These are phyloP conservation scores for Arenaria interpres DNA, from an alignment of 2,113 vertebrate species.

Conservation along the genomic window DNA sequence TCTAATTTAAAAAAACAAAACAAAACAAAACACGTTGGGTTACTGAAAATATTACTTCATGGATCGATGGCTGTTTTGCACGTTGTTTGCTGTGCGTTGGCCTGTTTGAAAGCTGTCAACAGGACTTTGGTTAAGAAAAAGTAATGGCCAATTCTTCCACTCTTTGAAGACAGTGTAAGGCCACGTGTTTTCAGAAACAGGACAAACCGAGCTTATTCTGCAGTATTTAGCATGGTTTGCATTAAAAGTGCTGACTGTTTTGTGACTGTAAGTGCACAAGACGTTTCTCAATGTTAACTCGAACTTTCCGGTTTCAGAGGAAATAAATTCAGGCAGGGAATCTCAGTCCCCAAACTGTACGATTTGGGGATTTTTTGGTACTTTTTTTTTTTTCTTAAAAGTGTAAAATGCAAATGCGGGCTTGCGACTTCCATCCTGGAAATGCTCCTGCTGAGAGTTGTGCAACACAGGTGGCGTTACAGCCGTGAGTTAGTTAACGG, in stretches of 20 bases:
- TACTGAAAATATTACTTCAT: not conserved
- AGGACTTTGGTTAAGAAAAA: not conserved
- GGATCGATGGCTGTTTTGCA: not conserved
- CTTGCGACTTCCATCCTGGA: not conserved
- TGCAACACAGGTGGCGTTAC: not conserved
- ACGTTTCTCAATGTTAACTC: not conserved
- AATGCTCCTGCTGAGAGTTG: not conserved
- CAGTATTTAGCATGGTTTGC: not conserved
- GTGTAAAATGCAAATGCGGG: not conserved
- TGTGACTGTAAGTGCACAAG: not conserved
- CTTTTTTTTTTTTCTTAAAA: not conserved
- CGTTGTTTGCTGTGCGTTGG: not conserved
- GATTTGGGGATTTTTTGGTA: not conserved
- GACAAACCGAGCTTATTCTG: not conserved
- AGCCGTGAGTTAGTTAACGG: not conserved
- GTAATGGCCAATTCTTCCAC: not conserved
- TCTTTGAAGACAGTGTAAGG: not conserved
- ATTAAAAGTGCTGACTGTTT: not conserved
- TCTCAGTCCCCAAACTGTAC: not conserved
- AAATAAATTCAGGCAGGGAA: not conserved
- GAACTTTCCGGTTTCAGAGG: not conserved
- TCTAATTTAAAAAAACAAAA: rapidly evolving
- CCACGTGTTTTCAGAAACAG: not conserved
- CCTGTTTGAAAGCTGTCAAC: not conserved
- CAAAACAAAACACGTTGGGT: not conserved